Conservation (phyloP, 2,797 vertebrate species). For the Simalia tracyae region DNA sequence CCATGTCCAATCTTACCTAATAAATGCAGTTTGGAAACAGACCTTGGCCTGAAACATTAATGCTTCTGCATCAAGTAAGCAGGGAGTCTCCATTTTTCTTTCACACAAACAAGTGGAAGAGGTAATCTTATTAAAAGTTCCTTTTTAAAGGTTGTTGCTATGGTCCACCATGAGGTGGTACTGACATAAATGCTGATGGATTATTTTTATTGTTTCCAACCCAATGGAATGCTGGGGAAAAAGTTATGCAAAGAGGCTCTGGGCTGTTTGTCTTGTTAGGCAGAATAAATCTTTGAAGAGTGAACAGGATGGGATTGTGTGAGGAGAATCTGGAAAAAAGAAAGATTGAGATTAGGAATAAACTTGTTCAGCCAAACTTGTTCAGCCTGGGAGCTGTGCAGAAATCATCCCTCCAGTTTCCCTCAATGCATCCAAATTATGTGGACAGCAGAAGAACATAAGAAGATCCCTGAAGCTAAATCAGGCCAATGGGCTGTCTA, state of each 20-base stretch:
- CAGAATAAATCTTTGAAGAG: not conserved
- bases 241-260: too few relatives aligned
- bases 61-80: not conserved
- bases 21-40: not conserved
- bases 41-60: conserved; percentile 13
- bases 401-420: not conserved
- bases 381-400: not conserved
- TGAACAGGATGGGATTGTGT: not conserved
- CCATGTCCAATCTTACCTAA: not conserved
- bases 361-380: not conserved
- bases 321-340: not conserved
- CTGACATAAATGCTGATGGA: not conserved
- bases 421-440: not conserved
- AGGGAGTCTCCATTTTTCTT: conserved; percentile 1
- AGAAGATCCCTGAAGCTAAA: not conserved
- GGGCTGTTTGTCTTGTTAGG: not conserved
- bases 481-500: not conserved
- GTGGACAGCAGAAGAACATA: not conserved
- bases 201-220: not conserved
- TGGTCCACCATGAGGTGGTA: not conserved
- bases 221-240: not conserved
- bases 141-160: not conserved
- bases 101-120: not conserved
- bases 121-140: not conserved
- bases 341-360: not conserved